phyloP scores from a whole-genome alignment of 2,113 vertebrate species.

The Peromyscus polionotus region DNA sequence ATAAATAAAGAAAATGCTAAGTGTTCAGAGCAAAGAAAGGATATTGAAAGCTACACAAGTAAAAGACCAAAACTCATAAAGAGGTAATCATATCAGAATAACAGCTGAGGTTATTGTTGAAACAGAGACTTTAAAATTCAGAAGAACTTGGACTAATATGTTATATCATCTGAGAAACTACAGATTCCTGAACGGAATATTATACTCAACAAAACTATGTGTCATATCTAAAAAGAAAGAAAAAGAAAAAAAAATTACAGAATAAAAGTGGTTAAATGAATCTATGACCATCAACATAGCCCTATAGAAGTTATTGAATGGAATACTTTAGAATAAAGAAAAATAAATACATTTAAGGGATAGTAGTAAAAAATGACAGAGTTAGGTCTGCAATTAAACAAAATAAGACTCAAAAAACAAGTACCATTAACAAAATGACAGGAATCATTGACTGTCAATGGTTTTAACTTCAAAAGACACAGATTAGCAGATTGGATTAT shows the following conservation, averaged over 20 bases:
- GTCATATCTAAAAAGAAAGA: not conserved
- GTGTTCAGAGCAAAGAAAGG: not conserved
- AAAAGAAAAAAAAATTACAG: not conserved
- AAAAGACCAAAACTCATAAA: not conserved
- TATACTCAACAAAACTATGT: not conserved
- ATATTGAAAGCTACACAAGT: not conserved
- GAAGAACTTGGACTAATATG: not conserved
- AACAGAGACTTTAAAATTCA: not conserved
- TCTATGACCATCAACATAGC: not conserved
- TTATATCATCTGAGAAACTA: not conserved
- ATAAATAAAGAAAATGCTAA: not conserved
- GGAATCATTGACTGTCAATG: not conserved
- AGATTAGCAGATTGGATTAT: not conserved
- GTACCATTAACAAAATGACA: not conserved
- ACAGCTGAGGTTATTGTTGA: not conserved
- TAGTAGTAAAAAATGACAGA: not conserved
- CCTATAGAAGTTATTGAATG: not conserved
- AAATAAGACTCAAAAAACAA: not conserved
- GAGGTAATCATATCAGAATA: not conserved
- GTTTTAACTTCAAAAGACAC: not conserved
- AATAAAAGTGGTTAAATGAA: not conserved
- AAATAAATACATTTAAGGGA: not conserved
- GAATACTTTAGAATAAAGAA: not conserved
- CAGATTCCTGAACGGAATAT: not conserved
- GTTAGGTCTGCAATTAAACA: not conserved